Base-by-base conservation (phyloP, 2,888 invertebrate species). In the Gisinianus flammeolus region DNA sequence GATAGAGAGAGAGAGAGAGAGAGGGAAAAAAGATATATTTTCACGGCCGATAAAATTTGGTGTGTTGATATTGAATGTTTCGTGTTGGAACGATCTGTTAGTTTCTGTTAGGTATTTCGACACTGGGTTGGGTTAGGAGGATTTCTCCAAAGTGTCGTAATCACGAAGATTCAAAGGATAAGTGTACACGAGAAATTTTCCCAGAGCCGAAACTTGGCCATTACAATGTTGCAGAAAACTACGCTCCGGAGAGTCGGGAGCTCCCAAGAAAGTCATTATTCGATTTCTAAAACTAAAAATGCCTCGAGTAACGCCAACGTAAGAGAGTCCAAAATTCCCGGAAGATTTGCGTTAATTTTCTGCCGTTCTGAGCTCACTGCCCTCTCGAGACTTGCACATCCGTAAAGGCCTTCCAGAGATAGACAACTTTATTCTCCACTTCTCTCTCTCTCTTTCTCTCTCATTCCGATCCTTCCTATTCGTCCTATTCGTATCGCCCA, bases 361-460 rank as follows among this genome's bases (percentile, higher is more conserved):
- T 91, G 91, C 91, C 91, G 91, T 91, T 91, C 91, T 91, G 91
- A 91, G 91, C 91, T 91, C 91, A 91, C 89, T 90, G 90, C 90
- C 88, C 91, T 88, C 90, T 83, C 85, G 90, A 89, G 91, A 89
- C 88, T 83, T 83, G 82, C 79, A 83, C 83, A 82, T 82, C 83
- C 82, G 82, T 76, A 83, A 83, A 82, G 82, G 80, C 82, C 83
- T 81, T 83, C 81, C 80, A 81, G 76, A 76, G 74, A 76, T 79
- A 81, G 80, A 80, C 80, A 79, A 80, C 80, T 81, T 80, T 77
- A 77, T 77, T 79, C 76, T 78, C 72, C 78, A 64, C 76, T 78
- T 76, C 70, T 54, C 76, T 76, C 71, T 71, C 52, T 33, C 35
- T 58, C 33, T 24, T n/a, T 35, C 33, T 35, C 72, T 78, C 68